Evolutionary conservation across 35 echinoderm and acorn worm genomes (phyloP).

Genomic region (Ophioderma brevispina): DNA sequence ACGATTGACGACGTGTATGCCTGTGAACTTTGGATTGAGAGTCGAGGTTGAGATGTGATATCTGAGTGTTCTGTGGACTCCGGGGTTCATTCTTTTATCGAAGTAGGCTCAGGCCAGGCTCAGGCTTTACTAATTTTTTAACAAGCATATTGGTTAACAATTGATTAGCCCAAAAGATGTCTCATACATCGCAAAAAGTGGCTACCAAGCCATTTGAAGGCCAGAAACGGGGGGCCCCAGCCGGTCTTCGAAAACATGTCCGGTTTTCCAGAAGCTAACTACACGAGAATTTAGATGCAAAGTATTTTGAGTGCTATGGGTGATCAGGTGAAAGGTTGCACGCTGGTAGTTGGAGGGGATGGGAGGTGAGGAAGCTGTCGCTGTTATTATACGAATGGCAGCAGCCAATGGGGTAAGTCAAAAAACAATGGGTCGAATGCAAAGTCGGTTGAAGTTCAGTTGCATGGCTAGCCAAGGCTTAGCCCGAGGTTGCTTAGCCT

Average conservation of each 20-base stretch:
- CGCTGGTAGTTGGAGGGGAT: constrained; percentile 91
- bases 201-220: constrained; percentile 75
- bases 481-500: too few relatives aligned
- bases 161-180: constrained; percentile 16
- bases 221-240: constrained; percentile 98
- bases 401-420: constrained; percentile 85
- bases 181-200: constrained; percentile 39
- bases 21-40: not conserved
- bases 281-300: constrained; percentile 96
- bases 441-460: too few relatives aligned
- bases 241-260: constrained; percentile 84
- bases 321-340: constrained; percentile 47
- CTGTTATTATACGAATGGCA: constrained; percentile 80
- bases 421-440: too few relatives aligned
- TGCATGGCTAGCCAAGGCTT: too few relatives aligned
- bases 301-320: constrained; percentile 76
- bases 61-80: too few relatives aligned
- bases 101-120: too few relatives aligned
- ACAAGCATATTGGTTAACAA: too few relatives aligned
- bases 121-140: too few relatives aligned
- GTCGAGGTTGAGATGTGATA: too few relatives aligned
- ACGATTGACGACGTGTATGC: not conserved
- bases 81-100: too few relatives aligned
- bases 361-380: constrained; percentile 73
- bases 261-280: constrained; percentile 63